Conservation (phyloP, 2,888 invertebrate genomes). For the Megaustenia siamemsis region DNA sequence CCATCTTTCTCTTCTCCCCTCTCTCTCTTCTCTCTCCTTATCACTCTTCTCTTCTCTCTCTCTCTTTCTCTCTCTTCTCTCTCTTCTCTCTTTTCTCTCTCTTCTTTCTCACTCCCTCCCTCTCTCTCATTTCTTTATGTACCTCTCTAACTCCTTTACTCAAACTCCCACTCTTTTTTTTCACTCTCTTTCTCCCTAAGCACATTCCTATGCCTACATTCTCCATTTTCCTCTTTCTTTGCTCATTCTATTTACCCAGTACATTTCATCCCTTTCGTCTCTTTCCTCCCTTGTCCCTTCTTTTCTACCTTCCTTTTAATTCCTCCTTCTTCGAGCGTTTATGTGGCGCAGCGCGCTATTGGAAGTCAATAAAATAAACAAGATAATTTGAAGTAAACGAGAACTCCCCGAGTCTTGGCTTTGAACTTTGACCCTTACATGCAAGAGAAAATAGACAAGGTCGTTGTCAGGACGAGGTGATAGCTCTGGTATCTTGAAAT, state of each 20-base stretch:
- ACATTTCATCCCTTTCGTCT: background rate
- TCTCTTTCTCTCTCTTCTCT: background rate
- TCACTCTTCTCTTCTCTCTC: background rate
- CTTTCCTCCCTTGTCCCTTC: background rate
- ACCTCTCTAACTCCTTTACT: background rate
- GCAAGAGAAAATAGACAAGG: too few relatives aligned
- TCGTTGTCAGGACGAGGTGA: too few relatives aligned
- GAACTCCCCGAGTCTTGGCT: too few relatives aligned
- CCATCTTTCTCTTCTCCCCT: background rate
- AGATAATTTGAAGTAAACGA: too few relatives aligned
- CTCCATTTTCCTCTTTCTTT: background rate
- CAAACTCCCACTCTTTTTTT: background rate
- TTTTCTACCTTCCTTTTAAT: background rate
- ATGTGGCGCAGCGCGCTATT: too few relatives aligned
- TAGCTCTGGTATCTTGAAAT: too few relatives aligned
- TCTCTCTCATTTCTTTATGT: background rate
- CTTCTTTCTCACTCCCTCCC: background rate
- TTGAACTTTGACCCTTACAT: too few relatives aligned
- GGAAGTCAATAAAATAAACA: too few relatives aligned
- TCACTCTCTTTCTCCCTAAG: background rate
- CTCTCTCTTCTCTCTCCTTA: background rate
- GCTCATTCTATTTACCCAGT: background rate
- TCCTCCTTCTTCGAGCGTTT: background rate
- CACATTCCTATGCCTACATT: background rate
- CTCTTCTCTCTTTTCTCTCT: background rate